Base-by-base conservation (phyloP, 2,888 invertebrate species). In the Phlogophora meticulosa region DNA sequence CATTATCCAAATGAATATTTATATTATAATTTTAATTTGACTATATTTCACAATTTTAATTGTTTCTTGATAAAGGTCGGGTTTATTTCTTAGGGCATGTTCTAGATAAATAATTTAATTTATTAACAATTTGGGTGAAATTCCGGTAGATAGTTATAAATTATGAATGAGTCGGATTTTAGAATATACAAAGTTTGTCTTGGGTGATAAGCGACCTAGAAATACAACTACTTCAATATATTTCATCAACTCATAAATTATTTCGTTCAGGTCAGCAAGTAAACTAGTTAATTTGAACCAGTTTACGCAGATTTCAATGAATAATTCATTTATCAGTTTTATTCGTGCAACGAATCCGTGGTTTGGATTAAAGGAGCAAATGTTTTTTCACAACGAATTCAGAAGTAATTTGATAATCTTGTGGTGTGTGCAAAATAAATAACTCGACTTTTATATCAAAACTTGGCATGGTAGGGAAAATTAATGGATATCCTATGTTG, bases 241-340 rank as follows among this genome's bases (percentile, higher is more conserved):
- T 65, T 65, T 59, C 61, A 67, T 78, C 59, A 71, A 69, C 59
- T 72, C 56, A 79, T 80, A 70, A 65, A 81, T 78, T 68, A 78
- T 80, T 82, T 67, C 11, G 52, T 58, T 79, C 70, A 65, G 72
- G 79, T 72, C 69, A 72, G 49, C 68, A 59, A 79, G 46, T 64
- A 61, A 72, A 65, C 68, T 66, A 71, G 64, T 72, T 74, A 63
- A 62, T 75, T 79, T 61, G 58, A 68, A 67, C 66, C 64, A 67
- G 64, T 72, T 72, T 48, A 65, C 61, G 57, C 61, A 62, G 64
- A 67, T 70, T 80, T 69, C 40, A 34, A 60, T 69, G 45, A 58
- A 75, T 78, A 60, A 78, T 75, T 75, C 55, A 64, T 61, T 55
- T 61, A 53, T 38, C 52, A 51, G 52, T 62, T 61, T 57, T 64